phyloP scores from a whole-genome alignment of 2,888 invertebrate genomes.

The Macropis europaea region DNA sequence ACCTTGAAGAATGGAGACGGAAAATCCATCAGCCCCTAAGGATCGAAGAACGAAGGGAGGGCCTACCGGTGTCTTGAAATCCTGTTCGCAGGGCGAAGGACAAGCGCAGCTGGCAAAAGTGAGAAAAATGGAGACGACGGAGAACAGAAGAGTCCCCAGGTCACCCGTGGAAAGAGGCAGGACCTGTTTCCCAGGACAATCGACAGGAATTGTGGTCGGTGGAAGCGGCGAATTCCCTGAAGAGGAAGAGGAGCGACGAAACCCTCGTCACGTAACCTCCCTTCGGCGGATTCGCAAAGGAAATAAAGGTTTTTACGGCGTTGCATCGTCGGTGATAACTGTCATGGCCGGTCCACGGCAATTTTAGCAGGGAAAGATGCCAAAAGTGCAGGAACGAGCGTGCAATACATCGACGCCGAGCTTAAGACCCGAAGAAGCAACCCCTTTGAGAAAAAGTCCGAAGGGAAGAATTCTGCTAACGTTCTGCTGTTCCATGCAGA shows the following conservation, averaged over 20 bases:
- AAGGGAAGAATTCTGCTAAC: slow-evolving; percentile 27
- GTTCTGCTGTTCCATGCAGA: neutral
- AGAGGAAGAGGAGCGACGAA: neutral
- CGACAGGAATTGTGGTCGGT: slow-evolving; percentile 5
- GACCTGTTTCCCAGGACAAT: slow-evolving; percentile 14
- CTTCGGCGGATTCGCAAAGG: slow-evolving; percentile 18
- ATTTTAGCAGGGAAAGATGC: slow-evolving; percentile 44
- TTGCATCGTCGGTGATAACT: slow-evolving; percentile 31
- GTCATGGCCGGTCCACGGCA: slow-evolving; percentile 22
- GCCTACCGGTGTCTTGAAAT: no score
- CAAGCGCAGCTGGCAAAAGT: no score
- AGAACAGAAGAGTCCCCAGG: no score
- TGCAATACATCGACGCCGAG: slow-evolving; percentile 31
- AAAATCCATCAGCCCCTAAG: no score
- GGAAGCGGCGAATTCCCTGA: neutral
- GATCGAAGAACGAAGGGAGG: no score
- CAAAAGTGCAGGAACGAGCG: slow-evolving; percentile 28
- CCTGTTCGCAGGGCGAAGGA: no score
- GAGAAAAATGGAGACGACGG: no score
- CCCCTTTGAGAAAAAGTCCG: neutral
- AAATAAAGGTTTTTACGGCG: slow-evolving; percentile 40
- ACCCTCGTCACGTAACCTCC: slow-evolving; percentile 43
- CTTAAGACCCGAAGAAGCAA: slow-evolving; percentile 5
- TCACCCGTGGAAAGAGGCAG: no score
- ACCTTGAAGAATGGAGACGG: no score